Conservation (phyloP, 2,113 vertebrate genomes). For the Sus scrofa region DNA sequence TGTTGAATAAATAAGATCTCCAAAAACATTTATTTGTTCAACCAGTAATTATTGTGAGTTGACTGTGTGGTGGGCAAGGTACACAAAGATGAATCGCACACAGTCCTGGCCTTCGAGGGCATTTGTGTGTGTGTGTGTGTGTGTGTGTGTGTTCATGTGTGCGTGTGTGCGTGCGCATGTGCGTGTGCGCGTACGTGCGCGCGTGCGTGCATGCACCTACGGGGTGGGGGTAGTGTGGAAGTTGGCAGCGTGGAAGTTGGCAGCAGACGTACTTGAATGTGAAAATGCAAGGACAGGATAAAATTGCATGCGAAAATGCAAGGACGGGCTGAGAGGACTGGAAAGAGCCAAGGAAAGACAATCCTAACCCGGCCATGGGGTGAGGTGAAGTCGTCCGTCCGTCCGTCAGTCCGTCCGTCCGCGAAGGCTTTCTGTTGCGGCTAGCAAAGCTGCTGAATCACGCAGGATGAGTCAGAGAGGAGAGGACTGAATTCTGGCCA, state of each 20-base stretch:
- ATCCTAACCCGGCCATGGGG: background rate
- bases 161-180: no score
- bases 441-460: background rate
- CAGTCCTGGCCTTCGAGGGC: background rate
- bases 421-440: background rate
- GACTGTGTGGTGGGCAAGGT: background rate
- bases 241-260: background rate
- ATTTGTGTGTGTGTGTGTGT: background rate
- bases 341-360: background rate
- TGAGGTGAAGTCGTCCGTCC: background rate
- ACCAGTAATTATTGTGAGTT: background rate
- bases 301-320: background rate
- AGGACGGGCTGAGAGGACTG: background rate
- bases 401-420: background rate
- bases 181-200: no score
- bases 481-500: background rate
- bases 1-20: constrained; percentile 24
- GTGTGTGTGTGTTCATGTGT: no score
- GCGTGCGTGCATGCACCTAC: no score
- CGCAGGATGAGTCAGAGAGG: background rate
- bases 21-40: constrained; percentile 25
- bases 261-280: background rate
- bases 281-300: background rate
- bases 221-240: background rate
- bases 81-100: background rate